Evolutionary conservation across 2,797 vertebrate genomes (phyloP).

Genomic region (Aldrovandia affinis): DNA sequence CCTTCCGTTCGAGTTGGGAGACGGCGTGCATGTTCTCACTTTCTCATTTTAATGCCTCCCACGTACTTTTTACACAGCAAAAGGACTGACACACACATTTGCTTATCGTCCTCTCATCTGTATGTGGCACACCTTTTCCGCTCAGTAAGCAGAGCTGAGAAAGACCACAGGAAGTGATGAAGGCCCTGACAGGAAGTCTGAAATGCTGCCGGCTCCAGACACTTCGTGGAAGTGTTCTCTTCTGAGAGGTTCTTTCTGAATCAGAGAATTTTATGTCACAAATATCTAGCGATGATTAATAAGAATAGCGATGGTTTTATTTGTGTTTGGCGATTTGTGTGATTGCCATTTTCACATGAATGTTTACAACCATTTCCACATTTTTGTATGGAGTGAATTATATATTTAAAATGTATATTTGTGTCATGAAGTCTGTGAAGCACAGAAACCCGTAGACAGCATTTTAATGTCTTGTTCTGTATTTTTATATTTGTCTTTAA

Average conservation of each 20-base stretch:
- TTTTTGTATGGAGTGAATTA: neutral
- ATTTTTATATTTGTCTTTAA: neutral
- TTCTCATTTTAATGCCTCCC: neutral
- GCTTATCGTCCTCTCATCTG: neutral
- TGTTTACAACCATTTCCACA: neutral
- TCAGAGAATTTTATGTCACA: neutral
- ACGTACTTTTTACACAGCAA: neutral
- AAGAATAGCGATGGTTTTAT: neutral
- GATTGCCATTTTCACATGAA: neutral
- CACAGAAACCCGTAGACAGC: constrained; percentile 15
- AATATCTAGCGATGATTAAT: neutral
- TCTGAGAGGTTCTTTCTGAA: neutral
- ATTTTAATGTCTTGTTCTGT: neutral
- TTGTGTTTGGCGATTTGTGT: neutral
- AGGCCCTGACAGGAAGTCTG: constrained; percentile 3
- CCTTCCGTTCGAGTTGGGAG: neutral
- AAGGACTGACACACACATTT: neutral
- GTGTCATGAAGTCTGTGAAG: neutral
- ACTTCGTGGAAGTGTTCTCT: neutral
- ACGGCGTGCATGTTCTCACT: too few species aligned
- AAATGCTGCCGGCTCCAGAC: neutral
- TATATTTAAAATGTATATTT: neutral
- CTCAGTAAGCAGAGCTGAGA: constrained; percentile 10
- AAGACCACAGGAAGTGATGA: constrained; percentile 5
- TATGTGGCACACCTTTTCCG: neutral